These are phyloP conservation scores for Yoshiicerus persimilis DNA, from an alignment of 1,140 invertebrate species.

Conservation along the genomic window DNA sequence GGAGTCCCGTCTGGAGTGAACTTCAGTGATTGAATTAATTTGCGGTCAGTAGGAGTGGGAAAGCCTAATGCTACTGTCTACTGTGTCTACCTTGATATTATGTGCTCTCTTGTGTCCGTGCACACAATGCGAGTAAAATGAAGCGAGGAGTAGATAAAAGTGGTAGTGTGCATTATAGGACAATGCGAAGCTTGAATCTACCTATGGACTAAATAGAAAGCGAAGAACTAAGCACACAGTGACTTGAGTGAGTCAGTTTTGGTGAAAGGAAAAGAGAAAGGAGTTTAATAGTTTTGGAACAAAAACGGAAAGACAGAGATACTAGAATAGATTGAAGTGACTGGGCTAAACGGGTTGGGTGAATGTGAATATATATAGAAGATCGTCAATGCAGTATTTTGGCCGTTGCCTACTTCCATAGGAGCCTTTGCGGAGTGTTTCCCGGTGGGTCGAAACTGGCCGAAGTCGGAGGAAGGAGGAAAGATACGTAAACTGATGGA, in stretches of 20 bases:
- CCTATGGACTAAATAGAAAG: background rate
- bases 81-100: background rate
- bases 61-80: background rate
- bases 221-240: background rate
- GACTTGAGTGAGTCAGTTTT: background rate
- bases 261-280: background rate
- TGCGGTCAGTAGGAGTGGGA: background rate
- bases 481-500: background rate
- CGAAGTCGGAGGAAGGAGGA: background rate
- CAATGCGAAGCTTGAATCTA: background rate
- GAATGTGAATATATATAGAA: background rate
- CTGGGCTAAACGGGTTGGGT: background rate
- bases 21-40: background rate
- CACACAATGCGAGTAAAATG: background rate
- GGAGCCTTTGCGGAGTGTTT: background rate
- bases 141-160: background rate
- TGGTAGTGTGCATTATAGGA: background rate
- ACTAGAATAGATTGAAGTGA: background rate
- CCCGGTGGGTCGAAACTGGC: background rate
- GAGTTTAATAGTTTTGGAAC: background rate
- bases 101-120: background rate
- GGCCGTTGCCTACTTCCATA: background rate
- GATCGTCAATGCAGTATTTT: constrained; percentile 31
- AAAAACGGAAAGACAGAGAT: background rate
- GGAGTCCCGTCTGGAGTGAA: background rate